These are phyloP conservation scores for Eremobia ochroleuca DNA, from an alignment of 2,888 invertebrate species.

Conservation along the genomic window DNA sequence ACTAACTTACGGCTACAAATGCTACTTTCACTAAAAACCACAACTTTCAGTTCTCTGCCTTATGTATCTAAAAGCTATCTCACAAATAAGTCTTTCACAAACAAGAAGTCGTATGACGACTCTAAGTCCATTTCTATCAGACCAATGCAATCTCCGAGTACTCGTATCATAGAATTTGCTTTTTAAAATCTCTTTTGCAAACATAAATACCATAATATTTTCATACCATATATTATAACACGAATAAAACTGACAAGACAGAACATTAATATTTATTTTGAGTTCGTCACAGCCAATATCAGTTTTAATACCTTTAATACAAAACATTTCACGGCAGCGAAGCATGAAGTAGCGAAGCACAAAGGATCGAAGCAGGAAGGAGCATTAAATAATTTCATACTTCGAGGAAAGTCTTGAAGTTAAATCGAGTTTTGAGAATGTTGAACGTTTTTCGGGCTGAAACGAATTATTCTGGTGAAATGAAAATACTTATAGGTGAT, in stretches of 20 bases:
- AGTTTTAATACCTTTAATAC: constrained; percentile 38
- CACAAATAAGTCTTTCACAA: neutral
- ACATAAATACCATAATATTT: neutral
- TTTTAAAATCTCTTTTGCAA: neutral
- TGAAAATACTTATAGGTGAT: constrained; percentile 45
- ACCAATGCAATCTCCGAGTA: neutral
- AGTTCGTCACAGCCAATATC: constrained; percentile 18
- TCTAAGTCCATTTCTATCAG: neutral
- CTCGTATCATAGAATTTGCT: neutral
- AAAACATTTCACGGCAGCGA: constrained; percentile 17
- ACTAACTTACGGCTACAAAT: neutral
- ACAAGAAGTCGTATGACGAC: neutral
- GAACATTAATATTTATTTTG: constrained; percentile 20
- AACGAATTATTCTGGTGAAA: constrained; percentile 34
- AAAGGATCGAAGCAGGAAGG: neutral
- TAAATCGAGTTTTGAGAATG: constrained; percentile 50
- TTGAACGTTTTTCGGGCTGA: constrained; percentile 10
- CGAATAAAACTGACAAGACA: neutral
- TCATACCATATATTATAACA: too few relatives aligned
- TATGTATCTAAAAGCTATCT: neutral
- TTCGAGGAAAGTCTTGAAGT: constrained; percentile 30
- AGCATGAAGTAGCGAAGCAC: constrained; percentile 3
- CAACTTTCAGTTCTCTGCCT: too few relatives aligned
- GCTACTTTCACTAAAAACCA: neutral
- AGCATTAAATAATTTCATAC: constrained; percentile 50